Percentiles rank a stretch among this genome's conserved stretches.
Conservation (phyloP, 2,888 invertebrate species). For the Escarpia spicata region DNA sequence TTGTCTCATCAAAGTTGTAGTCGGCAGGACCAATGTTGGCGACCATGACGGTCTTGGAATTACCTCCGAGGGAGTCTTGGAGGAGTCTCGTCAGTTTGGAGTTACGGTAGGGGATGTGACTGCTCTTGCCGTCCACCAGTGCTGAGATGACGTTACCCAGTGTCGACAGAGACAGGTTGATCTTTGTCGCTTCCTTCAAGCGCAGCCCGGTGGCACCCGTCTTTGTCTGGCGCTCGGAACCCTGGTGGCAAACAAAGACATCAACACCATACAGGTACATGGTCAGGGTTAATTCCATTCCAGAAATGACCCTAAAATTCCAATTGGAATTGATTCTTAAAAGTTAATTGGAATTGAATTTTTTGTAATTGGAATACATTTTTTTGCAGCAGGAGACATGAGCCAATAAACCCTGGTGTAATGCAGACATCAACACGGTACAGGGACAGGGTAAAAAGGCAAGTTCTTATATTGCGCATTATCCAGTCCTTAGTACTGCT, state of each 20-base stretch:
- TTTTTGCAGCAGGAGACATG: too few relatives aligned
- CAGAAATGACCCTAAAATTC: too few relatives aligned
- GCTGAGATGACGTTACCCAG: conserved; percentile 98
- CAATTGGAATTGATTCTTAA: too few relatives aligned
- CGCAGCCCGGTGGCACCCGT: conserved; percentile 94
- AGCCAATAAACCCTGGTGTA: too few relatives aligned
- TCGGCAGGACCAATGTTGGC: conserved; percentile 98
- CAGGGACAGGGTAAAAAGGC: too few relatives aligned
- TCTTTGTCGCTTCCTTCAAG: conserved; percentile 95
- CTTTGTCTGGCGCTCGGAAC: conserved; percentile 96
- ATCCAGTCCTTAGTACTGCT: too few relatives aligned
- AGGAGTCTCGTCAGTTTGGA: conserved; percentile 87
- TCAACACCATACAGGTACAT: not conserved
- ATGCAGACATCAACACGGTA: too few relatives aligned
- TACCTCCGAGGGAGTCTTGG: conserved; percentile 97
- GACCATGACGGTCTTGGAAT: conserved; percentile 72
- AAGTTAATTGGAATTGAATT: too few relatives aligned
- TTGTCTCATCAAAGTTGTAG: conserved; percentile 95
- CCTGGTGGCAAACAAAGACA: conserved; percentile 69
- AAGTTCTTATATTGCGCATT: too few relatives aligned
- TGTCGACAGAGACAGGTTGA: conserved; percentile 95
- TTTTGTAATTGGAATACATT: too few relatives aligned
- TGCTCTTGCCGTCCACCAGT: conserved; percentile 94
- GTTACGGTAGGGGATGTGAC: conserved; percentile 97
- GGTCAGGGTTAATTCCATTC: too few relatives aligned